Evolutionary conservation across 2,113 vertebrate genomes (phyloP).

Genomic region (Meriones unguiculatus): DNA sequence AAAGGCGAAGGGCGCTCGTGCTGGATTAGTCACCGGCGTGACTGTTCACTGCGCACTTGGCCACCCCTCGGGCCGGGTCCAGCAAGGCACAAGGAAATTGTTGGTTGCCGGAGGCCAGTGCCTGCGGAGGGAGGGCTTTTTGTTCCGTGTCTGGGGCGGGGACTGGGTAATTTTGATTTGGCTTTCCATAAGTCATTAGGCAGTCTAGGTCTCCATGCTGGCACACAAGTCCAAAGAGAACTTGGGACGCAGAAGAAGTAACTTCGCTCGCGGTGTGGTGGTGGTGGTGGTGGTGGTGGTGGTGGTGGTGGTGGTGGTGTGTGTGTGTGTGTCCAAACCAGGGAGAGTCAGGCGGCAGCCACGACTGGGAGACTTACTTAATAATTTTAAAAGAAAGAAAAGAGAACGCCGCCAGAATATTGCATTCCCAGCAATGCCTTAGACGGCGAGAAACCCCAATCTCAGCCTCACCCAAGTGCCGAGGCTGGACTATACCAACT

Average conservation of each 20-base stretch:
- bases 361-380: background rate
- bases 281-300: background rate
- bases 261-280: background rate
- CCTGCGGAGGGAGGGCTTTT: rapidly evolving
- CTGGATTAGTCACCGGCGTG: background rate
- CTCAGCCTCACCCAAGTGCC: background rate
- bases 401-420: background rate
- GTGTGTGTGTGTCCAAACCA: background rate
- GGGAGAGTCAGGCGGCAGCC: background rate
- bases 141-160: background rate
- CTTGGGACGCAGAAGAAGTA: constrained; percentile 24
- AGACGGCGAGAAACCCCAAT: background rate
- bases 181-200: background rate
- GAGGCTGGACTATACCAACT: too few species aligned
- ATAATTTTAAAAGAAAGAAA: background rate
- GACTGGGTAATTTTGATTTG: background rate
- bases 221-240: background rate
- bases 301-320: background rate
- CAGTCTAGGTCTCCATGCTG: background rate
- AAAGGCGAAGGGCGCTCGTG: background rate
- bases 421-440: background rate
- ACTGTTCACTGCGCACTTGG: background rate
- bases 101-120: background rate
- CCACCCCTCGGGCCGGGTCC: background rate
- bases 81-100: background rate